Base-by-base conservation (phyloP, 2,888 invertebrate genomes). In the Cryptocephalus primarius region DNA sequence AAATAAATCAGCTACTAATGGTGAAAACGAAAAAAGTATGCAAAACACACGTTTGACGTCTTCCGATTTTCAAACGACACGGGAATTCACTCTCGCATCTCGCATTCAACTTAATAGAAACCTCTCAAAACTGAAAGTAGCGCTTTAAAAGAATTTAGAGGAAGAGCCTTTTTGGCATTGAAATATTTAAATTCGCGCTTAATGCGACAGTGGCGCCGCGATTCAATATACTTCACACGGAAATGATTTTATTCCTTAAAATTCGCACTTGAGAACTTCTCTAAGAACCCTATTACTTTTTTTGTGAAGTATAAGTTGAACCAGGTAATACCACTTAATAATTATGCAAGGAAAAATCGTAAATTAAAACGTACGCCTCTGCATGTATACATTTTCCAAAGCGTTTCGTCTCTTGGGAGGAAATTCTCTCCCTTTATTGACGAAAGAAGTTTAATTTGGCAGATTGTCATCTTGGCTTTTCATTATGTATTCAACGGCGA, bases 91-190 rank as follows among this genome's bases (percentile, higher is more conserved):
- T 53, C 48, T 50, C 48, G 38, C 42, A 48, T 41, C 45, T 45
- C 45, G 44, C 44, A 43, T 49, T 45, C 43, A 51, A 53, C 45
- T 47, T 47, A 46, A 47, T 51, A 51, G 47, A 51, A 53, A 49
- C 46, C 50, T 48, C 48, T 48, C 45, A 47, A 48, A 53, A 53
- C 51, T 46, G 45, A 40, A 49, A 47, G 48, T 44, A 48, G 48
- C 49, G 59, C 58, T 60, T 59, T 61, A 56, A 60, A 61, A 62
- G 60, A 57, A 62, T 61, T 60, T 60, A 48, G 53, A 54, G 56
- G 59, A 55, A 56, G 55, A 57, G 51, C 48, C 41, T 36, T 46
- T 46, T 44, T 6, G 22, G 2, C 22, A 22, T 22, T 22, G 22
- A 22, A 22, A 22, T 22, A 22, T 22, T 22, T 22, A 22, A 22